These are phyloP conservation scores for Serrognathus titanus DNA, from an alignment of 2,888 invertebrate genomes.

Conservation along the genomic window DNA sequence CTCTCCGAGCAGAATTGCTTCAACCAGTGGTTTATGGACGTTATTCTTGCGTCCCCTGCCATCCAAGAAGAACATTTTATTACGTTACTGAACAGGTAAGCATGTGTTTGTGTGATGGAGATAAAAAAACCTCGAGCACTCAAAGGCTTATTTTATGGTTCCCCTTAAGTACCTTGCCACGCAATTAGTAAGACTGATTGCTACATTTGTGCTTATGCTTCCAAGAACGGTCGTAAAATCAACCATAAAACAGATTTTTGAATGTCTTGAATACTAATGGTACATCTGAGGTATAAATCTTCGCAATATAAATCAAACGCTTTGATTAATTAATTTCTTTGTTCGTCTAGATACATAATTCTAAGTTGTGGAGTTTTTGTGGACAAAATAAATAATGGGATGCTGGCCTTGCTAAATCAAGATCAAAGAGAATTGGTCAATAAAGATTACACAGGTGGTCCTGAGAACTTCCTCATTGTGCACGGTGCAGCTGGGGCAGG, in stretches of 20 bases:
- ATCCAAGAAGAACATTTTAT: constrained; percentile 30
- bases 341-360: constrained; percentile 37
- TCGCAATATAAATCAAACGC: background rate
- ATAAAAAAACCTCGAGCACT: background rate
- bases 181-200: constrained; percentile 1
- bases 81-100: constrained; percentile 37
- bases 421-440: constrained; percentile 39
- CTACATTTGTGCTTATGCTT: background rate
- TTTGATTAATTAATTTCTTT: background rate
- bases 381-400: constrained; percentile 40
- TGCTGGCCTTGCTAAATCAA: constrained; percentile 41
- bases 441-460: constrained; percentile 28
- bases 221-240: background rate
- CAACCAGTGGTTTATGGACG: constrained; percentile 37
- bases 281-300: background rate
- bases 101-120: no score
- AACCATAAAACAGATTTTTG: no score
- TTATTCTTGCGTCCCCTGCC: constrained; percentile 27
- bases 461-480: constrained; percentile 35
- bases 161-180: background rate
- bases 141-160: background rate
- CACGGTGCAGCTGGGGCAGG: constrained; percentile 48
- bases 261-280: background rate
- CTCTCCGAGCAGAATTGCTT: constrained; percentile 34
- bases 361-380: constrained; percentile 45